Evolutionary conservation across 2,888 invertebrate species (phyloP).

Genomic region (Lottia gigantea): DNA sequence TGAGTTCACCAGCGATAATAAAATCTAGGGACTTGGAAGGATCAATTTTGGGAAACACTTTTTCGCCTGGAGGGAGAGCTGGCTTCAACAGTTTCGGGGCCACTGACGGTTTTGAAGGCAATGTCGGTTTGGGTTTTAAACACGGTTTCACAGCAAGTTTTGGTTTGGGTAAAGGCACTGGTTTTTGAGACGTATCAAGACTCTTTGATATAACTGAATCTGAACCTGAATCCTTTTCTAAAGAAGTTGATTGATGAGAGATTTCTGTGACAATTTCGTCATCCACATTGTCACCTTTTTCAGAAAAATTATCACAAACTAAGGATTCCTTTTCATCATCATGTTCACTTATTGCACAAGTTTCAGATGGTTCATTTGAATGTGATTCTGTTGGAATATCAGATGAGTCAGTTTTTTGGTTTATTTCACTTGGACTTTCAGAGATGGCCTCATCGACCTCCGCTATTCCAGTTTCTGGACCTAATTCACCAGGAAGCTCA

Average conservation of each 20-base stretch:
- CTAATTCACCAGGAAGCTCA: background rate
- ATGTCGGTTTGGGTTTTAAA: background rate
- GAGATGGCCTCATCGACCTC: background rate
- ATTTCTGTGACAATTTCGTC: too few species aligned
- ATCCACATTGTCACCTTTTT: too few species aligned
- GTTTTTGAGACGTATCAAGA: conserved; percentile 15
- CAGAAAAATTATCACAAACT: too few species aligned
- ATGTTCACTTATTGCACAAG: too few species aligned
- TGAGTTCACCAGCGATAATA: conserved; percentile 38
- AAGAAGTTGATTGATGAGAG: too few species aligned
- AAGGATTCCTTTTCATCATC: too few species aligned
- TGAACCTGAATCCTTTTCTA: too few species aligned
- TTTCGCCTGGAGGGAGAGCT: conserved; percentile 17
- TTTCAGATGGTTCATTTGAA: background rate
- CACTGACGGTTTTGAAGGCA: conserved; percentile 21
- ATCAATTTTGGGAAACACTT: conserved; percentile 36
- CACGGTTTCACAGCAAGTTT: conserved; percentile 53
- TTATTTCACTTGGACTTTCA: background rate
- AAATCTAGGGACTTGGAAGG: conserved; percentile 38
- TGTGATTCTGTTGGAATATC: background rate
- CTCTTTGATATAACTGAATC: background rate
- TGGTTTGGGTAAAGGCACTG: conserved; percentile 34
- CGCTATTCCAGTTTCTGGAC: background rate
- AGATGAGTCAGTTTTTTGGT: background rate
- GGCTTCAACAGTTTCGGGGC: conserved; percentile 54